Percentiles rank a stretch among this genome's conserved stretches.
Evolutionary conservation across 2,797 vertebrate species (phyloP).

Genomic region (Gymnoscopelus microlampas): DNA sequence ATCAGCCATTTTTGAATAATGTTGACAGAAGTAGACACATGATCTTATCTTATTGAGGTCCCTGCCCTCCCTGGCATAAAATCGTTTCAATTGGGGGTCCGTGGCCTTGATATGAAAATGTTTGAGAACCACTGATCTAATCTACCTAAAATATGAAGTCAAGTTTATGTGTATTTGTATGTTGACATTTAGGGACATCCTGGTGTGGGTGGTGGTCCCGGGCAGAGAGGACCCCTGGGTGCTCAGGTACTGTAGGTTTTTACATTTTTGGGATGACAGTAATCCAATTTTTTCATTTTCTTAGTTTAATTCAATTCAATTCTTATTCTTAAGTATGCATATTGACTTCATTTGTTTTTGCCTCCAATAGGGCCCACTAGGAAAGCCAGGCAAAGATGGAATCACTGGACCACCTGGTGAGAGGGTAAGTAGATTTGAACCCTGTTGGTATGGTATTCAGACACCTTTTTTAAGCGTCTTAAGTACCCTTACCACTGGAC

Average conservation of each 20-base stretch:
- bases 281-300: background rate
- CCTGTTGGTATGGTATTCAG: too few species aligned
- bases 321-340: background rate
- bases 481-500: too few species aligned
- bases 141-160: too few species aligned
- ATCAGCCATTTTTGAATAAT: too few species aligned
- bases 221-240: slow-evolving; percentile 72
- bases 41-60: too few species aligned
- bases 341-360: slow-evolving; percentile 22
- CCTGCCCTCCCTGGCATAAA: too few species aligned
- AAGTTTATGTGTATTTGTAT: slow-evolving; percentile 6
- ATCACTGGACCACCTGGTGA: slow-evolving; percentile 71
- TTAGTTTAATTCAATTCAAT: background rate
- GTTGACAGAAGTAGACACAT: too few species aligned
- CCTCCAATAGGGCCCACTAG: slow-evolving; percentile 73
- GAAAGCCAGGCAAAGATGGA: slow-evolving; percentile 77
- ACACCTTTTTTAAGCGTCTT: too few species aligned
- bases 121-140: too few species aligned
- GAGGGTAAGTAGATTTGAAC: slow-evolving; percentile 70
- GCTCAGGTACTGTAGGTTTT: slow-evolving; percentile 64
- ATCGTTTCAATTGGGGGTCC: too few species aligned
- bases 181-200: slow-evolving; percentile 72
- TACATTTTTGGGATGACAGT: background rate
- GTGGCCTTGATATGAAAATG: too few species aligned
- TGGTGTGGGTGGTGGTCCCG: slow-evolving; percentile 73